Base-by-base conservation (phyloP, 2,113 vertebrate species). In the Cheirogaleus medius region DNA sequence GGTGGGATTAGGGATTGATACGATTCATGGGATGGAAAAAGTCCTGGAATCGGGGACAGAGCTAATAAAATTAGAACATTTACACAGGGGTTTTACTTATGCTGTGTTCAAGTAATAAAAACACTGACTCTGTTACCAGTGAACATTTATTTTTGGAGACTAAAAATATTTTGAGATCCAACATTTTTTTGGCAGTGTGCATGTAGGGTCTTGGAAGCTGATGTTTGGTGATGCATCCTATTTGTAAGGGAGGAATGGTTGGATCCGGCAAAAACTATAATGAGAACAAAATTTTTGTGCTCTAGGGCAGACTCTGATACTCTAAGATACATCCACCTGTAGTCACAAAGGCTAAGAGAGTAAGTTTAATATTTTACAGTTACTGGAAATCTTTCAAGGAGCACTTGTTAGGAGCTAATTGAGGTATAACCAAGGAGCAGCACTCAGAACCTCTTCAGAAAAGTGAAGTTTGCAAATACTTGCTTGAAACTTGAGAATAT, bases 391-490 rank as follows among this genome's bases (percentile, higher is more conserved):
- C 81, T 82, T 90, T 95, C 83, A 90, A 91, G 91, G 68, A 68
- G 63, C 93, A 66, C 93, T 97, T 63, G 60, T 92, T 60, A 94
- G 89, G 89, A 83, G 91, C 69, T 95, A 92, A 83, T 68, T 87
- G 95, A 93, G 89, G 89, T 80, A 3, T 47, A 88, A 58, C 56
- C 37, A 81, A 81, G 95, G 76, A 95, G 42, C 77, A 85, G 64
- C 81, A 60, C 85, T 77, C 85, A 81, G 69, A 90, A 64, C 39
- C 87, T 88, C 77, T 96, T 95, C 91, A 93, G 96, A 87, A 91
- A 88, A 93, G 84, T 52, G 71, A 82, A 90, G 87, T 88, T 96
- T 90, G 85, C 52, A 92, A 92, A 97, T 87, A 71, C 95, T 96
- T 64, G 37, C 54, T 60, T 1, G 18, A 68, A 88, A 64, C 77